Evolutionary conservation across 2,888 invertebrate species (phyloP).

Genomic region (Heliconius cydno): DNA sequence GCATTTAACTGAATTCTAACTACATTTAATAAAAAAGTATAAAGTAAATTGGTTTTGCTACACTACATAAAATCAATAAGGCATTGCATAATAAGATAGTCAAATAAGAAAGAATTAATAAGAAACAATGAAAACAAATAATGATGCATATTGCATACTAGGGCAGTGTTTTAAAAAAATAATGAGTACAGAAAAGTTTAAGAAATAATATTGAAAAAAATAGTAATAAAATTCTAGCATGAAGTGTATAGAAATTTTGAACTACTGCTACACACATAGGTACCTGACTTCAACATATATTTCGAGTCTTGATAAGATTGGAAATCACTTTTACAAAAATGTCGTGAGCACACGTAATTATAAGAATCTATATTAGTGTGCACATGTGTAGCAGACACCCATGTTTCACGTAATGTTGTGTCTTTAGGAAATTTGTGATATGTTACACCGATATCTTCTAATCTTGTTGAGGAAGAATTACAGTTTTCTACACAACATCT

Average conservation of each 20-base stretch:
- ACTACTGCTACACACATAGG: constrained; percentile 42
- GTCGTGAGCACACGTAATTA: constrained; percentile 88
- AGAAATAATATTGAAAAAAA: constrained; percentile 29
- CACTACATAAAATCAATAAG: constrained; percentile 16
- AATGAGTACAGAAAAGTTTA: not conserved
- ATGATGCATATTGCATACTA: not conserved
- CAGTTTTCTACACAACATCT: constrained; percentile 86
- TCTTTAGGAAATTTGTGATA: constrained; percentile 90
- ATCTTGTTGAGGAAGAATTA: constrained; percentile 84
- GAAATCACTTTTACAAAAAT: constrained; percentile 89
- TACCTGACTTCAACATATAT: constrained; percentile 86
- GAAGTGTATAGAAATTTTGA: constrained; percentile 6
- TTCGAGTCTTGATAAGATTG: constrained; percentile 87
- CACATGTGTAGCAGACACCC: constrained; percentile 86
- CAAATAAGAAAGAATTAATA: not conserved
- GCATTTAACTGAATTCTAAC: constrained; percentile 11
- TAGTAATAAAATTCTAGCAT: constrained; percentile 30
- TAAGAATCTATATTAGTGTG: constrained; percentile 80
- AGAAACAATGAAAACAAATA: constrained; percentile 5
- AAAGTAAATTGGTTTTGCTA: not conserved
- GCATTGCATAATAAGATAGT: not conserved
- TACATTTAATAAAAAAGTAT: not conserved
- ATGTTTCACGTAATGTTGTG: constrained; percentile 82
- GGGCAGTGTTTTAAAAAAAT: not conserved
- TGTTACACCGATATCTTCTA: constrained; percentile 87